Evolutionary conservation across 1,140 invertebrate species (phyloP), one percentile per base, ranked within the genome.

Genomic region (Drosophila quadrilineata): DNA sequence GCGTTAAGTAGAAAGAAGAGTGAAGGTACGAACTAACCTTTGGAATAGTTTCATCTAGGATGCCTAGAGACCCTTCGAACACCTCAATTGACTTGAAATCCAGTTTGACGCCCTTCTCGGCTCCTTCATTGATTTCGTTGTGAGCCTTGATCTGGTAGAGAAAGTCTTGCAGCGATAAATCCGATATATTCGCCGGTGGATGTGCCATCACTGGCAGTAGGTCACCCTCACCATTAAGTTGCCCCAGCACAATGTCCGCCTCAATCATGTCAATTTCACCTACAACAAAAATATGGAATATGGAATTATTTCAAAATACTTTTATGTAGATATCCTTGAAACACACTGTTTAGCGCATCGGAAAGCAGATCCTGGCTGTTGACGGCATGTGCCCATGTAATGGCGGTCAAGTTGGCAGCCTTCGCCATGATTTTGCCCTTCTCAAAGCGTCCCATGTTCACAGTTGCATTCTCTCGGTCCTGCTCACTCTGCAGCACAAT

Each of bases 71-170:
- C 8, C 91, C 91, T 48, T 94, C 92, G 63, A 97, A 95, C 6
- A 94, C 95, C 49, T 95, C 94, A 16, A 94, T 94, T 0, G 92
- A 92, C 88, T 98, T 98, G 73, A 98, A 97, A 87, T 98, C 96
- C 1, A 98, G 90, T 88, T 98, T 98, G 1, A 97, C 93, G 0
- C 96, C 96, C 76, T 94, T 94, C 68, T 74, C 86, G 58, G 57
- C 60, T n/a, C 70, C 80, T 40, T 41, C 52, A 52, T 67, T 56
- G 0, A 36, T 45, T 6, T 76, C 77, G 77, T 93, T 91, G 60
- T 90, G 91, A 3, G 90, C 88, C 1, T 91, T 82, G 4, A 95
- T 92, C 10, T 90, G 89, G 5, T 90, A 65, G 0, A 98, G 77
- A 90, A 97, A 98, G 3, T 93, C 91, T 4, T 94, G 91, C 0